Evolutionary conservation across 2,113 vertebrate species (phyloP).

Genomic region (Percina caprodes): DNA sequence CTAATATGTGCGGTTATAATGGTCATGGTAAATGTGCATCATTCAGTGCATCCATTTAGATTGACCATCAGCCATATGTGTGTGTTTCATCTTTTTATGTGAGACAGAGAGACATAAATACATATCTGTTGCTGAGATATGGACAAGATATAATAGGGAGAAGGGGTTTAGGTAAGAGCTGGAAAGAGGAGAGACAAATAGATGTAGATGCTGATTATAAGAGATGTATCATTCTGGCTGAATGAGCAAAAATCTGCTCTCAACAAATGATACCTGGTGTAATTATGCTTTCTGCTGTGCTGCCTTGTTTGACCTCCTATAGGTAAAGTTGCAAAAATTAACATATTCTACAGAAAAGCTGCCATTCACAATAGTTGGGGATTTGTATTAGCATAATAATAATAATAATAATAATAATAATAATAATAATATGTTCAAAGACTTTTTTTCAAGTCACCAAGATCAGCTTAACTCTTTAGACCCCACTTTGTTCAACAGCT

Average conservation of each 20-base stretch:
- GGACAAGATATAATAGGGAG: not conserved
- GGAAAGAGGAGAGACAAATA: not conserved
- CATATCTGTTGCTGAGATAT: not conserved
- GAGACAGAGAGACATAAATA: constrained; percentile 15
- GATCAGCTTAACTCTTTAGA: not conserved
- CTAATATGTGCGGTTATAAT: constrained; percentile 1
- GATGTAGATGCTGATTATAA: not conserved
- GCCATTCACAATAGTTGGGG: not conserved
- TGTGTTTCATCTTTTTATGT: not conserved
- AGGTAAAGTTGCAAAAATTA: not conserved
- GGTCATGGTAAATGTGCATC: constrained; percentile 1
- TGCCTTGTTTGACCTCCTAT: constrained; percentile 13
- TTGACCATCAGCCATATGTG: constrained; percentile 6
- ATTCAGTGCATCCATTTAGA: constrained; percentile 1
- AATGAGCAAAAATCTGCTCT: constrained; percentile 1
- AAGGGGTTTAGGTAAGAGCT: not conserved
- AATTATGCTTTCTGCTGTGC: constrained; percentile 28
- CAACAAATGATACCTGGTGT: not conserved
- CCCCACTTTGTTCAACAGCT: not conserved
- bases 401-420: constrained; percentile 20
- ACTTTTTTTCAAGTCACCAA: not conserved
- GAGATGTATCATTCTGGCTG: not conserved
- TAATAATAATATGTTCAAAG: not conserved
- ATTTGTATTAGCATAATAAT: not conserved
- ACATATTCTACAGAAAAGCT: not conserved